A percentile compares a stretch with the other conserved stretches of the same genome.
Conservation (phyloP, 2,113 vertebrate species). For the Xiphophorus couchianus region DNA sequence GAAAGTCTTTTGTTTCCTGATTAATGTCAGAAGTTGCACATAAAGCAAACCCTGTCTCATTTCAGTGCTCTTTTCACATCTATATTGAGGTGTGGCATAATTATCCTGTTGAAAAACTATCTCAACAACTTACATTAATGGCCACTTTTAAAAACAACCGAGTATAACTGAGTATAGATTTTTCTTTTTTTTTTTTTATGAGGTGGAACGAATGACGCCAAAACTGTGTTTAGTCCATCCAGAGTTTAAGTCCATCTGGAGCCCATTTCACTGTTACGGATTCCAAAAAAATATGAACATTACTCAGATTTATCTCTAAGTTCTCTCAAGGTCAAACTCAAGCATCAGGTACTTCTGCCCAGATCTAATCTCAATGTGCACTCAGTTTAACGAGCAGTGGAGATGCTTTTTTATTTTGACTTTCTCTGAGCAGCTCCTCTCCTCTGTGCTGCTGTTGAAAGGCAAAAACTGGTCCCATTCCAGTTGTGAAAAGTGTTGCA, state of each 20-base stretch:
- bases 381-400: neutral
- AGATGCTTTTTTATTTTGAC: neutral
- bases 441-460: slow-evolving; percentile 1
- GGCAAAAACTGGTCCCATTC: neutral
- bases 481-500: slow-evolving; percentile 9
- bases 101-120: neutral
- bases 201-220: neutral
- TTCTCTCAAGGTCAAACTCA: neutral
- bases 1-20: slow-evolving; percentile 23
- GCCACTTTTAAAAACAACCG: neutral
- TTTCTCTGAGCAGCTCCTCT: neutral
- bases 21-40: slow-evolving; percentile 24
- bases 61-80: slow-evolving; percentile 9
- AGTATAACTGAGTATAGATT: neutral
- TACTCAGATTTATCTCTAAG: slow-evolving; percentile 2
- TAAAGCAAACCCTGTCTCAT: slow-evolving; percentile 21
- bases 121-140: neutral
- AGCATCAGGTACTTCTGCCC: neutral
- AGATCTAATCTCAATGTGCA: neutral
- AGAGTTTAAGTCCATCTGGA: slow-evolving; percentile 57
- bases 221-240: slow-evolving; percentile 23
- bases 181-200: neutral
- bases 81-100: neutral
- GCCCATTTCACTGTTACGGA: slow-evolving; percentile 32
- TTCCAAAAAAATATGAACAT: slow-evolving; percentile 48